These are phyloP conservation scores for Micrastur ruficollis DNA, from an alignment of 2,797 vertebrate genomes.

Conservation along the genomic window DNA sequence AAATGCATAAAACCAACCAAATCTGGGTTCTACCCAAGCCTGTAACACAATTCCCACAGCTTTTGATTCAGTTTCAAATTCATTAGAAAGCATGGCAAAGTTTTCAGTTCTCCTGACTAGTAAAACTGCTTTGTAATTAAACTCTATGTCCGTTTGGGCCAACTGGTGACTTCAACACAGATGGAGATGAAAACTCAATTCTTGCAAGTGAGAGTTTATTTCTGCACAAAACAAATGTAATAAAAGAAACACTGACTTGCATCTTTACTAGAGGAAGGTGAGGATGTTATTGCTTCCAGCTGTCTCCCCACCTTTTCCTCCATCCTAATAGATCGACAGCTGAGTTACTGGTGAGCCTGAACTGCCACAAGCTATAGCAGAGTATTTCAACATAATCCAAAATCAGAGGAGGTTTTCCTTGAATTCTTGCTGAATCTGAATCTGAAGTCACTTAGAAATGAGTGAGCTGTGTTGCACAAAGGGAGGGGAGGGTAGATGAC, in stretches of 20 bases:
- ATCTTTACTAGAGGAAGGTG: not conserved
- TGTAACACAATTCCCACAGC: not conserved
- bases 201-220: not conserved
- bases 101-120: not conserved
- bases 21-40: not conserved
- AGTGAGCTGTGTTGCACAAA: not conserved
- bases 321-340: not conserved
- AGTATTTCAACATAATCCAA: not conserved
- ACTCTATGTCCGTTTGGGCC: not conserved
- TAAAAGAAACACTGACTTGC: accelerated
- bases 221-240: not conserved
- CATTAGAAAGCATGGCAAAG: not conserved
- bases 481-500: not conserved
- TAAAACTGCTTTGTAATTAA: not conserved
- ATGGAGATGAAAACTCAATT: not conserved
- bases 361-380: not conserved
- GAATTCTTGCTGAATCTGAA: not conserved
- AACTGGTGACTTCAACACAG: not conserved
- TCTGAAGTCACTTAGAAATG: not conserved
- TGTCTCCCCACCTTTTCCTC: not conserved
- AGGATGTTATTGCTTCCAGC: not conserved
- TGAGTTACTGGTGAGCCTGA: not conserved
- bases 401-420: not conserved
- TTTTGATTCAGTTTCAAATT: not conserved
- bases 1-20: not conserved